Base-by-base conservation (phyloP, 2,888 invertebrate genomes). In the Odontothrips loti region DNA sequence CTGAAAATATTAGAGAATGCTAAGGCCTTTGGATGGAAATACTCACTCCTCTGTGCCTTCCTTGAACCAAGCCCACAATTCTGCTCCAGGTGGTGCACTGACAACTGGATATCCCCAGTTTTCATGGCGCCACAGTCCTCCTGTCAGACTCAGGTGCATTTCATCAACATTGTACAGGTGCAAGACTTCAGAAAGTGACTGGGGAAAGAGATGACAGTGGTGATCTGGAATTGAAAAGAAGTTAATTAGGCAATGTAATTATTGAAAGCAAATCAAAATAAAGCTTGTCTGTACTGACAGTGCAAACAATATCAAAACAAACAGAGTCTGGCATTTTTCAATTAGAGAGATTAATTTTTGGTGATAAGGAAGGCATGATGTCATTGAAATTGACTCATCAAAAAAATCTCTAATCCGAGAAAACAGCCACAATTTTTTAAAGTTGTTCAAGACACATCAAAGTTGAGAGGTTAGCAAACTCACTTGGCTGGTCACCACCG, bases 61-160 rank as follows among this genome's bases (percentile, higher is more conserved):
- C 82, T 91, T 90, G 86, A 99, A 98, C 97, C 98, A 98, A 0
- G 95, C 96, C 91, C 95, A 96, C 0, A 98, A 90, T 87, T 98
- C 97, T 1, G 97, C 97, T 10, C 99, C 99, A 0, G 97, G 95
- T 0, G 97, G 94, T 4, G 97, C 95, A 87, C 96, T 95, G 17
- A 93, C 88, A 47, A 95, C 91, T 3, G 98, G 97, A 88, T 97
- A 97, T 0, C 98, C 98, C 98, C 98, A 99, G 81, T 92, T 92
- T 84, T 94, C 92, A 87, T 97, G 94, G 83, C 94, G 92, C 99
- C 99, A 99, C 81, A 96, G 89, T 0, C 99, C 99, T 87, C 96
- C 96, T 0, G 97, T 97, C 82, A 99, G 90, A 82, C 95, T 94
- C 80, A 99, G 90, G 86, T 98, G 97, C 29, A 99, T 88, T 87